Evolutionary conservation across 2,888 invertebrate genomes (phyloP).

Genomic region (Tiphia femorata): DNA sequence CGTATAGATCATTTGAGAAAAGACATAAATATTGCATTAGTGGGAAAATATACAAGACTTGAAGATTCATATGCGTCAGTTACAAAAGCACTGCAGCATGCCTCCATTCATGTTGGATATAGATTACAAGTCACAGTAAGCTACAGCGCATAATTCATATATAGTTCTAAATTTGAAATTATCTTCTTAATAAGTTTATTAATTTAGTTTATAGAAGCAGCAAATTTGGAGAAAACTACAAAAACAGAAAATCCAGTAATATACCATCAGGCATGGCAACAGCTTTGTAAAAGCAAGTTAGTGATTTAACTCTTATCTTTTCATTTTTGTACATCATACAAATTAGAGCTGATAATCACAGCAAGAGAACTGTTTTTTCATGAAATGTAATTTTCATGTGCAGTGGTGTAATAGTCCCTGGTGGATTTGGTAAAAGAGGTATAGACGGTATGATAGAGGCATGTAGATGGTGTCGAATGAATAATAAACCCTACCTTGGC

Average conservation of each 20-base stretch:
- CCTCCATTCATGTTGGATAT: slow-evolving; percentile 86
- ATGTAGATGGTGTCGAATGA: slow-evolving; percentile 92
- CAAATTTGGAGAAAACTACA: slow-evolving; percentile 84
- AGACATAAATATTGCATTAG: slow-evolving; percentile 89
- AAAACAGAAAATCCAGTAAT: slow-evolving; percentile 81
- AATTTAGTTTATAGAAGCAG: slow-evolving; percentile 87
- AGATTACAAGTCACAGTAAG: slow-evolving; percentile 82
- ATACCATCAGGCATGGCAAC: slow-evolving; percentile 95
- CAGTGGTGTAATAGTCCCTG: slow-evolving; percentile 95
- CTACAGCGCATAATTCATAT: not conserved
- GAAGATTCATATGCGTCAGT: slow-evolving; percentile 98
- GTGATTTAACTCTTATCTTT: no score
- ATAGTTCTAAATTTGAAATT: not conserved
- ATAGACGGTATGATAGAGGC: slow-evolving; percentile 97
- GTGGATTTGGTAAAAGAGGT: slow-evolving; percentile 97
- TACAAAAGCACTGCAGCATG: slow-evolving; percentile 94
- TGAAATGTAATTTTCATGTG: slow-evolving; percentile 25
- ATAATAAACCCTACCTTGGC: slow-evolving; percentile 91
- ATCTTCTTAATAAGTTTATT: not conserved
- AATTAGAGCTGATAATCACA: not conserved
- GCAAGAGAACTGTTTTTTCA: slow-evolving; percentile 6
- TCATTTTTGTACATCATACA: not conserved
- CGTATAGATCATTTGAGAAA: slow-evolving; percentile 87
- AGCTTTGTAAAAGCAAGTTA: slow-evolving; percentile 87
- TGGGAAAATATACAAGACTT: slow-evolving; percentile 96